phyloP scores from a whole-genome alignment of 2,888 invertebrate species.

The Scaptomyza cyrtandrae region DNA sequence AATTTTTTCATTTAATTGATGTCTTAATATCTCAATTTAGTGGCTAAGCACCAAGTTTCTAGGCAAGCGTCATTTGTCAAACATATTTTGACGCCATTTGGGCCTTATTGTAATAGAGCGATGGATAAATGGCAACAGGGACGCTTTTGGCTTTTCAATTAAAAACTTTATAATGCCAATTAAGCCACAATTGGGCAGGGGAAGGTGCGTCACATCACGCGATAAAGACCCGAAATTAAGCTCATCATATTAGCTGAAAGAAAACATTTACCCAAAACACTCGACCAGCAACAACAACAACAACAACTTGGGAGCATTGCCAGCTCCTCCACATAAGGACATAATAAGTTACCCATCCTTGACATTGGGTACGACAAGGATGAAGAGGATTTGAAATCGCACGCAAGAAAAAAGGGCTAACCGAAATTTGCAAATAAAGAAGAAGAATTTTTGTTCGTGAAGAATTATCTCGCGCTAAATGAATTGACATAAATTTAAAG shows the following conservation, averaged over 20 bases:
- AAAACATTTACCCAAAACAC: not conserved
- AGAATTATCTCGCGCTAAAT: slow-evolving; percentile 23
- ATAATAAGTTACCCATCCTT: slow-evolving; percentile 40
- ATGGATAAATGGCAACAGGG: slow-evolving; percentile 1
- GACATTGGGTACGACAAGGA: slow-evolving; percentile 6
- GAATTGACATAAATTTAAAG: slow-evolving; percentile 66
- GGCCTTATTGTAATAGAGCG: not conserved
- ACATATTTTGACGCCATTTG: slow-evolving; percentile 17
- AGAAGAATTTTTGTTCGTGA: not conserved
- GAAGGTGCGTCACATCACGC: not conserved
- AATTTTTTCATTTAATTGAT: not conserved
- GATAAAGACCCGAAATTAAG: slow-evolving; percentile 26
- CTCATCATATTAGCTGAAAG: slow-evolving; percentile 17
- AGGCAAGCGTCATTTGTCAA: slow-evolving; percentile 2
- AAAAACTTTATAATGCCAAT: slow-evolving; percentile 56
- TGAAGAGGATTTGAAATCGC: slow-evolving; percentile 20
- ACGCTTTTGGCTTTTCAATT: slow-evolving; percentile 50
- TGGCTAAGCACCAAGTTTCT: not conserved
- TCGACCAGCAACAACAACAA: not conserved
- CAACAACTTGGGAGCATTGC: not conserved
- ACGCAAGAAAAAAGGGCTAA: slow-evolving; percentile 41
- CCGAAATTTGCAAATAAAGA: slow-evolving; percentile 5
- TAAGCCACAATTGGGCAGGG: slow-evolving; percentile 17
- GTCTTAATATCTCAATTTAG: not conserved
- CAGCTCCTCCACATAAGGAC: slow-evolving; percentile 29